Base-by-base conservation (phyloP, 2,113 vertebrate species). In the Gobio gobio region DNA sequence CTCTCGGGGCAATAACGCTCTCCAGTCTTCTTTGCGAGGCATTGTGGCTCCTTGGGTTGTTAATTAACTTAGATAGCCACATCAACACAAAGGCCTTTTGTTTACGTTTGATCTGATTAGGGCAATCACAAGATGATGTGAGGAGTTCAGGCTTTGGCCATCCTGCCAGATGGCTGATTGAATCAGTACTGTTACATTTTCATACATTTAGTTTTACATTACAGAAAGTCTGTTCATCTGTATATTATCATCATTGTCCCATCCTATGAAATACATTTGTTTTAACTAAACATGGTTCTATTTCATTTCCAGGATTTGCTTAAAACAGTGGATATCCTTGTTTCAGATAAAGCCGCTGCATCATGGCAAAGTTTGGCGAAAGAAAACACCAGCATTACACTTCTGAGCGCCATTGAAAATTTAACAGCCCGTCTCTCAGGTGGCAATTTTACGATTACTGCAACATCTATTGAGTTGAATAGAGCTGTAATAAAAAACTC, bases 361-460 rank as follows among this genome's bases (percentile, higher is more conserved):
- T 86, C 93, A 16, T 95, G 95, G 95, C 4, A 0, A 2, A 0
- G 20, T 78, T 64, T 95, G 24, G 83, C 88, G 29, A 89, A 84
- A 40, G 36, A 40, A 40, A 40, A 87, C 12, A 9, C 87, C 3
- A 89, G 95, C 87, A 95, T 93, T 0, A 1, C 73, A 18, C 86
- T 98, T 66, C 64, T 97, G 78, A 87, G 85, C 26, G 94, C 95
- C 0, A 85, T 97, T 83, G 96, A 96, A 82, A 68, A 0, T 0
- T 92, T 97, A 45, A 92, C 94, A 1, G 16, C 86, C 40, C 0
- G 49, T 89, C 79, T 93, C 18, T 3, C 10, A 0, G 87, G 90
- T 0, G 87, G 86, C 0, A 45, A 43, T 5, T 81, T 93, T 64
- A 0, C 0, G 0, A 82, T 94, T 1, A 0, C 0, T 1, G 93